Evolutionary conservation across 1,140 invertebrate species (phyloP).

Genomic region (Drosophila insularis): DNA sequence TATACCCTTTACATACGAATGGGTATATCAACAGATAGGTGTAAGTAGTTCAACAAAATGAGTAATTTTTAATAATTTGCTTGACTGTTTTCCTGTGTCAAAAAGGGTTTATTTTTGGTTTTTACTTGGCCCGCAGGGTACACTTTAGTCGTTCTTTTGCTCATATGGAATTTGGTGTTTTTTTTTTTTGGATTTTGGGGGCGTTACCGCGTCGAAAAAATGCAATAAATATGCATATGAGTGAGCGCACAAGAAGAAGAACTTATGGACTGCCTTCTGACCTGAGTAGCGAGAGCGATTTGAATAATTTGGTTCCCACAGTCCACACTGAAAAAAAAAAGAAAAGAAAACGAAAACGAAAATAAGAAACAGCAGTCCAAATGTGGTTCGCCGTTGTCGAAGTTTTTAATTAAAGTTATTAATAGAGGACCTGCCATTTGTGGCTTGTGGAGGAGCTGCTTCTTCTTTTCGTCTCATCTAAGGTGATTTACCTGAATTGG

Average conservation of each 20-base stretch:
- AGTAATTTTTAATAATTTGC: too few relatives aligned
- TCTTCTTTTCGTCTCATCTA: conserved; percentile 1
- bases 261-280: conserved; percentile 44
- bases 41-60: too few relatives aligned
- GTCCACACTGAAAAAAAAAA: conserved; percentile 25
- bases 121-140: background rate
- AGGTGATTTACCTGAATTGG: conserved; percentile 61
- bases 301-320: conserved; percentile 82
- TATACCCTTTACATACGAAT: background rate
- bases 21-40: background rate
- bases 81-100: too few relatives aligned
- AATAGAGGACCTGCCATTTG: conserved; percentile 57
- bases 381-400: conserved; percentile 27
- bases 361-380: conserved; percentile 26
- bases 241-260: conserved; percentile 53
- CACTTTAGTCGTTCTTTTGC: background rate
- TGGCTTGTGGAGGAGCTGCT: background rate
- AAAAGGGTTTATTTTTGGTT: too few relatives aligned
- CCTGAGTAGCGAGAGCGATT: conserved; percentile 46
- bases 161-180: background rate
- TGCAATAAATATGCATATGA: conserved; percentile 83
- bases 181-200: conserved; percentile 76
- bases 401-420: conserved; percentile 81
- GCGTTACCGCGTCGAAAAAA: conserved; percentile 81
- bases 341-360: background rate